These are phyloP conservation scores for Eucidaris tribuloides DNA, from an alignment of 35 echinoderm and acorn worm genomes.

Conservation along the genomic window DNA sequence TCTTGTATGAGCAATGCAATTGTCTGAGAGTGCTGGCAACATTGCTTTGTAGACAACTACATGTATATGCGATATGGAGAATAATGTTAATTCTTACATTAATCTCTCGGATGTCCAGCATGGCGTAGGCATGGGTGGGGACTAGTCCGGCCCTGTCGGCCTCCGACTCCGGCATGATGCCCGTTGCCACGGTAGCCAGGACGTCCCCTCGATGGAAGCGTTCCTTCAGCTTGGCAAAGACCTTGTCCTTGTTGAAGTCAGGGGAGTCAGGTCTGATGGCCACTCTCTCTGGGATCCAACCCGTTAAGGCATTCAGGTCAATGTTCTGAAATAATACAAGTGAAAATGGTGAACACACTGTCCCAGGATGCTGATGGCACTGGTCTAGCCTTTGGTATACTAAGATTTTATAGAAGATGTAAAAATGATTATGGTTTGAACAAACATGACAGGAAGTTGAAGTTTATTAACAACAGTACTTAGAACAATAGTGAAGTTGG, in stretches of 20 bases:
- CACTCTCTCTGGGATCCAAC: slow-evolving; percentile 96
- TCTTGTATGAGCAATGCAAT: too few relatives aligned
- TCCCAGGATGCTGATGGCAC: too few relatives aligned
- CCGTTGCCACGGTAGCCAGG: slow-evolving; percentile 91
- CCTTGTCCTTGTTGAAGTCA: slow-evolving; percentile 79
- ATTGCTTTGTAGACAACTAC: too few relatives aligned
- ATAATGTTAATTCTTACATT: slow-evolving; percentile 63
- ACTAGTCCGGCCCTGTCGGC: slow-evolving; percentile 92
- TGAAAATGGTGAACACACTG: too few relatives aligned
- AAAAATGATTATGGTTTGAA: too few relatives aligned
- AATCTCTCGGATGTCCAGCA: slow-evolving; percentile 89
- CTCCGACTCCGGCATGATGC: slow-evolving; percentile 69
- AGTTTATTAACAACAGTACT: too few relatives aligned
- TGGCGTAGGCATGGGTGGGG: slow-evolving; percentile 93
- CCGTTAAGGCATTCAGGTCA: slow-evolving; percentile 88
- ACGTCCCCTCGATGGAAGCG: slow-evolving; percentile 86
- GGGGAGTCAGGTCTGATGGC: slow-evolving; percentile 44
- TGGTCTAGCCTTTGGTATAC: too few relatives aligned
- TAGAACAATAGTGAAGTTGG: too few relatives aligned
- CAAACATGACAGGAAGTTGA: too few relatives aligned
- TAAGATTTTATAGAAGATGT: too few relatives aligned
- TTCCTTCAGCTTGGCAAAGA: slow-evolving; percentile 70
- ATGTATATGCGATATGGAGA: too few relatives aligned
- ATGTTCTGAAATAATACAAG: slow-evolving; percentile 92
- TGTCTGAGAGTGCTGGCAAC: too few relatives aligned